A percentile compares a stretch with the other conserved stretches of the same genome.
Conservation (phyloP, 2,888 invertebrate genomes). For the Clitarchus hookeri region DNA sequence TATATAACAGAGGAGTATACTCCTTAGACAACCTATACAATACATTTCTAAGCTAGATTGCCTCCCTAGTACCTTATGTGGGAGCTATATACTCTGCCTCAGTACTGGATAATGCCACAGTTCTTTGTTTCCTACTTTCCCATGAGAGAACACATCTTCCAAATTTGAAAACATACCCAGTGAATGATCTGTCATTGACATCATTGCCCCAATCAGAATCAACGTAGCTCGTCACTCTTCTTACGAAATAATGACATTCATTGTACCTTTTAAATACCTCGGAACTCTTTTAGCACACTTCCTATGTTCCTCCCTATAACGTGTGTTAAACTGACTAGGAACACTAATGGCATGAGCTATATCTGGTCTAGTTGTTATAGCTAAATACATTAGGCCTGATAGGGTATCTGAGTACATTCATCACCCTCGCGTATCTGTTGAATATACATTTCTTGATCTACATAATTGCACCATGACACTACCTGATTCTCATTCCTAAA, state of each 20-base stretch:
- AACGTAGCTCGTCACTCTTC: neutral
- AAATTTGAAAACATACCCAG: constrained; percentile 21
- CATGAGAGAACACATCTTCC: neutral
- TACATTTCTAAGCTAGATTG: constrained; percentile 1
- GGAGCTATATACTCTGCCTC: constrained; percentile 17
- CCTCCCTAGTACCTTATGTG: neutral
- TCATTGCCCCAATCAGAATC: constrained; percentile 20
- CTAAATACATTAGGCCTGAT: constrained; percentile 20
- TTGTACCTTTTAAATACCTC: neutral
- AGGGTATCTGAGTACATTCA: neutral
- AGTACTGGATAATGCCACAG: constrained; percentile 16
- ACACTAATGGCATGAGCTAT: constrained; percentile 19
- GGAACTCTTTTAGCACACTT: constrained; percentile 8
- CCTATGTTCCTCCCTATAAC: neutral
- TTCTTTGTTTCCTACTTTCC: too few species aligned
- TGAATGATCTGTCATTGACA: neutral
- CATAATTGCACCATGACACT: neutral
- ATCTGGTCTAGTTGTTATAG: constrained; percentile 8
- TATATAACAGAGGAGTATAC: neutral
- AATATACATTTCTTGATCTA: constrained; percentile 16
- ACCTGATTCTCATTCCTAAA: neutral
- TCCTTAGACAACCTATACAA: neutral
- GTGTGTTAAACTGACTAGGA: constrained; percentile 14
- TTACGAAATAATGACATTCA: constrained; percentile 5
- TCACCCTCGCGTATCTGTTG: neutral